These are phyloP conservation scores for Nemoura dubitans DNA, from an alignment of 2,888 invertebrate species.

Conservation along the genomic window DNA sequence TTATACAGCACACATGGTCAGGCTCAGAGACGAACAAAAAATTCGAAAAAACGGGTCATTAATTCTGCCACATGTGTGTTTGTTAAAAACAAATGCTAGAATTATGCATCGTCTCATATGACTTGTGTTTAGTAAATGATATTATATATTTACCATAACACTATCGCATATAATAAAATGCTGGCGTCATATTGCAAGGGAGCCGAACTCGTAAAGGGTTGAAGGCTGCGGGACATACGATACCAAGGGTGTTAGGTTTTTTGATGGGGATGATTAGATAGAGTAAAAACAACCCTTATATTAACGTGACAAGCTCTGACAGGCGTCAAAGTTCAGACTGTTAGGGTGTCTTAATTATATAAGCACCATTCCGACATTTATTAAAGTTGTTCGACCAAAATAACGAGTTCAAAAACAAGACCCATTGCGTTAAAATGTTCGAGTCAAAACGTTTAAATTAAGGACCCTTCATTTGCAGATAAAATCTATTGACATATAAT, in stretches of 20 bases:
- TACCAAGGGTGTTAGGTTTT: background rate
- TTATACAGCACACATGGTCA: background rate
- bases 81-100: background rate
- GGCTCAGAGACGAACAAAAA: background rate
- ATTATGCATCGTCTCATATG: conserved; percentile 4
- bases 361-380: too few species aligned
- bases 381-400: too few species aligned
- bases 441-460: too few species aligned
- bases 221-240: background rate
- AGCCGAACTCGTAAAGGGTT: background rate
- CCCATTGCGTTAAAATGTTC: too few species aligned
- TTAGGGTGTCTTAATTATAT: too few species aligned
- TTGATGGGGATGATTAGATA: background rate
- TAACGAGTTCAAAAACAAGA: too few species aligned
- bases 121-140: background rate
- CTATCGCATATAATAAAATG: background rate
- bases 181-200: background rate
- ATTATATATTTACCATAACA: conserved; percentile 7
- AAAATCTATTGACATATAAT: too few species aligned
- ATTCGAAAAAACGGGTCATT: background rate
- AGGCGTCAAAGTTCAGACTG: background rate
- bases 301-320: background rate
- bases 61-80: background rate
- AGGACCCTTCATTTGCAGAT: too few species aligned
- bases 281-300: background rate